Base-by-base conservation (phyloP, 2,888 invertebrate genomes). In the Melanostoma mellinum region DNA sequence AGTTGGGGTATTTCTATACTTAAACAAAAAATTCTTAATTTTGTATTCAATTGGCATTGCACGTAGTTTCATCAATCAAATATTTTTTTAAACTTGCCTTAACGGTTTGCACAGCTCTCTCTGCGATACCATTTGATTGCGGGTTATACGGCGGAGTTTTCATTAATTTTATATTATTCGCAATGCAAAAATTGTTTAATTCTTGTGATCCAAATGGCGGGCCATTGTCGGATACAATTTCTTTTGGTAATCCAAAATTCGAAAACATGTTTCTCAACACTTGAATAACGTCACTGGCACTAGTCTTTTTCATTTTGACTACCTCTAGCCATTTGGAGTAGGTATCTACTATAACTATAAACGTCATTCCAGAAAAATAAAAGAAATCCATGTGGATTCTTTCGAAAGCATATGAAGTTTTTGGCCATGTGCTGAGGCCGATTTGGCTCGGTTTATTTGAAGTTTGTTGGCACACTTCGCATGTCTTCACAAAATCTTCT, bases 341-440 rank as follows among this genome's bases (percentile, higher is more conserved):
- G n/a, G 52, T 48, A 48, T 77, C 69, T 9, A 69, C 33, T n/a
- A 69, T n/a, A 3, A 77, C 50, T 32, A 71, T 52, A 46, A 61
- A 77, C 33, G 40, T 33, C 38, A 46, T 9, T 5, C 56, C 63
- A 1, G 10, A 8, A 32, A 69, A 63, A 68, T 77, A 36, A 48
- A 71, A 65, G 44, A 67, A 77, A 77, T 69, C 63, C 33, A 77
- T 20, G 56, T 77, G 77, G 0, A 77, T 35, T 10, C 61, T 58
- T 56, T 53, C 58, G 40, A 77, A 76, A 9, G 77, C 61, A 32
- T 56, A 56, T 40, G 40, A 30, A 5, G 56, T 32, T 32, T 32
- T 56, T 40, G 40, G 32, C 56, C 40, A 56, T 42, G 56, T 32
- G 40, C 40, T 56, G 9, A 40, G 56, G 30, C 56, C 32, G 40